A percentile compares a stretch with the other conserved stretches of the same genome.
phyloP scores from a whole-genome alignment of 1,140 invertebrate species.

The Lepidurus packardi region DNA sequence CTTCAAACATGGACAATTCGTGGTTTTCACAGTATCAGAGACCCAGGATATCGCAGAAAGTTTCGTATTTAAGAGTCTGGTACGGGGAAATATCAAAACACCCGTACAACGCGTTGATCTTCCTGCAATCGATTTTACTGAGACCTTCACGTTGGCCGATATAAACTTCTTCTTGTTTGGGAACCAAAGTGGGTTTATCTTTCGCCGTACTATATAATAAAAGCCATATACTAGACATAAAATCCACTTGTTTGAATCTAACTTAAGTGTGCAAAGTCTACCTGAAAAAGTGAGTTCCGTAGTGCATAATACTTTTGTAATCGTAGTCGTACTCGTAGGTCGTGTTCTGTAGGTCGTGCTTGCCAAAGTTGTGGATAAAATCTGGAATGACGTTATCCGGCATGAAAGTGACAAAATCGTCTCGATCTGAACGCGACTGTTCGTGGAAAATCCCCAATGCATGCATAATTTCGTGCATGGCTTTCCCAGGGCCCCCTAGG shows the following conservation, averaged over 20 bases:
- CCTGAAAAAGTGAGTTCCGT: constrained; percentile 56
- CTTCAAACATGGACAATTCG: neutral
- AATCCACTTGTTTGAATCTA: neutral
- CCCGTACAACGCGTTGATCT: constrained; percentile 63
- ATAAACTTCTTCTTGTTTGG: constrained; percentile 49
- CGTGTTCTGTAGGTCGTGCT: constrained; percentile 56
- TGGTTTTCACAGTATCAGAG: constrained; percentile 40
- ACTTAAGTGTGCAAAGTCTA: constrained; percentile 36
- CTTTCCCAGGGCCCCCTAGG: constrained; percentile 54
- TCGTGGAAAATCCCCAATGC: constrained; percentile 61
- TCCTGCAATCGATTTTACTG: constrained; percentile 61
- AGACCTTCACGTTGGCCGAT: constrained; percentile 57
- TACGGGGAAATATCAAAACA: constrained; percentile 53
- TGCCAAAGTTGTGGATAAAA: constrained; percentile 56
- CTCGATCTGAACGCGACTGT: constrained; percentile 56
- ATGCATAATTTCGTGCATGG: constrained; percentile 60
- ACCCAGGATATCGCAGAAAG: constrained; percentile 56
- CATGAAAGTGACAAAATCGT: constrained; percentile 55
- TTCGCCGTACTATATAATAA: constrained; percentile 50
- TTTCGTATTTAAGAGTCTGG: constrained; percentile 54
- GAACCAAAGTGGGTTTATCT: constrained; percentile 56
- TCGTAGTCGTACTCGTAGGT: constrained; percentile 61
- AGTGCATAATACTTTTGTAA: constrained; percentile 68
- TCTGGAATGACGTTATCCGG: constrained; percentile 53
- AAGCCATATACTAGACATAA: neutral